Base-by-base conservation (phyloP, 2,113 vertebrate genomes). In the Eudyptes chrysolophus region DNA sequence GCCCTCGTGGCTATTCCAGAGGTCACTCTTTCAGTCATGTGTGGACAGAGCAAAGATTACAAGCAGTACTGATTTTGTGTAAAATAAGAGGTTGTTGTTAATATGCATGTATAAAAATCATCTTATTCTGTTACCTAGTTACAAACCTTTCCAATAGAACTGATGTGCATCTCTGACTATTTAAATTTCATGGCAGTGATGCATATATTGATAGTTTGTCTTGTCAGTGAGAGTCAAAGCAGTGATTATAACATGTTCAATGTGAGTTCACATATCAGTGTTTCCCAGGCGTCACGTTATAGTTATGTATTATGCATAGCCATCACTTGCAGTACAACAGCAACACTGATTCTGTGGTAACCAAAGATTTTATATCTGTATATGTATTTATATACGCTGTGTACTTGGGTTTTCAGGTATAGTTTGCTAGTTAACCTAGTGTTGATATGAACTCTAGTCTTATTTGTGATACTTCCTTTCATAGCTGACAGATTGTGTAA, bases 371-470 rank as follows among this genome's bases (percentile, higher is more conserved):
- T 17, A 0, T 21, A 15, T 6, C 74, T 61, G 4, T 19, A 13
- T 1, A 22, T 61, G 4, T 13, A 1, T 19, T 48, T 8, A 26
- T 24, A 8, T 48, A 7, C n/a, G 32, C 32, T 8, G 10, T 13
- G 19, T 5, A 34, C 65, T 48, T 1, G 3, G 13, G 25, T 46
- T 62, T 68, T 29, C 32, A 49, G 4, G n/a, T 27, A 9, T 0
- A 11, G 20, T 8, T 71, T 57, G 34, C 29, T 54, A 4, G 30
- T 71, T 36, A 44, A 26, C 19, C 42, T 4, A 1, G 2, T 44
- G 88, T 2, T 60, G 88, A 3, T 38, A 1, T 3, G 44, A 70
- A 19, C 38, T 34, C 38, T 36, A 49, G 0, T 61, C 32, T 22
- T 14, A 15, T 9, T 84, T 86, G 49, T 68, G 75, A 0, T 36